Evolutionary conservation across 2,113 vertebrate species (phyloP), one percentile per base, ranked within the genome.

Genomic region (Pao palembangensis): DNA sequence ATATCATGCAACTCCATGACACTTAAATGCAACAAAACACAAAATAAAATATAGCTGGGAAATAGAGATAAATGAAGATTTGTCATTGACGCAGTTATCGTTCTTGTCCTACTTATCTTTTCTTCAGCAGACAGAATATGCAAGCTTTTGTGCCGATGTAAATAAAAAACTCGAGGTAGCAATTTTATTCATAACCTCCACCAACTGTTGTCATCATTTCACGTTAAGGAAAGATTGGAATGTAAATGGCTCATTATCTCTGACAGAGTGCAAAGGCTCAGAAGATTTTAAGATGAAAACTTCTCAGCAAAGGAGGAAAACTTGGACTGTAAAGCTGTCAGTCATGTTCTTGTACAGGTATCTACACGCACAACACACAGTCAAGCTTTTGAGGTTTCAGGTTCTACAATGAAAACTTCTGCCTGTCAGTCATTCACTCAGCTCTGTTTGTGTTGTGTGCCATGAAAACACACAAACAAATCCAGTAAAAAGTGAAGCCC

Each of bases 211-310:
- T 71, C 31, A 14, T 61, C 67, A 64, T 74, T 75, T 57, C 55
- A 25, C 57, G 0, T 76, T 69, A 78, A 47, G 59, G 58, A 60
- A 65, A 59, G 67, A 80, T 64, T 55, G 72, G 76, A 85, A 85
- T 81, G 75, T 64, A 87, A 87, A 85, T 82, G 60, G 67, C 57
- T 88, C 85, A 84, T 88, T 87, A 87, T 82, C 79, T 71, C 59
- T 59, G 56, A 82, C 71, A 50, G 56, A 69, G 73, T 75, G 74
- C 66, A 78, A 76, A 75, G 68, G 67, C 64, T 78, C 57, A 31
- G 46, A 72, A 83, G 76, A 57, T 83, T 82, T 73, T 72, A 57
- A 78, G 69, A 72, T 49, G 59, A 64, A 18, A 75, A 77, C 67
- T 79, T 74, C 55, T 66, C 5, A 20, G 12, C 20, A 13, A 47